Base-by-base conservation (phyloP, 1,140 invertebrate genomes). In the Philotrypesis tridentata region DNA sequence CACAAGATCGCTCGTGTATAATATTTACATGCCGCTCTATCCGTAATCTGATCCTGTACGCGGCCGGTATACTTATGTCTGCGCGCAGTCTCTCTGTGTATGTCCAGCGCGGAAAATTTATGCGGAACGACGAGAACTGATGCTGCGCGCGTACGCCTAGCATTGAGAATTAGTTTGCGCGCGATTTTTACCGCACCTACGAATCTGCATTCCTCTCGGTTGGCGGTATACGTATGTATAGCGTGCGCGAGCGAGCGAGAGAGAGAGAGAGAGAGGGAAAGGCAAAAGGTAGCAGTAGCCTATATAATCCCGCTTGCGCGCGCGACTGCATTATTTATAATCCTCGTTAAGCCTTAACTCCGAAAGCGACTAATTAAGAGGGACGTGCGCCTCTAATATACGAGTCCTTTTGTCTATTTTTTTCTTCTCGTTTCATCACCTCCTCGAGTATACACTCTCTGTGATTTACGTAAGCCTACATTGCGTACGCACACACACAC, bases 111-210 rank as follows among this genome's bases (percentile, higher is more conserved):
- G 27, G 40, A 27, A 73, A 79, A 82, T 73, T 82, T 78, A 79
- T 82, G 68, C 73, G 31, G 40, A n/a, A 82, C 63, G 63, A 37
- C 25, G 29, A 55, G 17, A 55, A 23, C 60, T 43, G 33, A 33
- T 40, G 61, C 48, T 65, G 60, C 31, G 21, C 72, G 9, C 27
- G 33, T 17, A 14, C 40, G 33, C 33, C 40, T 68, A 82, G 67
- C 75, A 73, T 68, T 68, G 75, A 83, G 40, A 83, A 83, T 79
- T 74, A 79, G 81, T 82, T 67, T 21, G 48, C 61, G 76, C 48
- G 33, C 17, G 76, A 83, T 79, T 79, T 74, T 55, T 83, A 75
- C 74, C 31, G 67, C 67, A 25, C 67, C 27, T 70, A 61, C 55
- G 67, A 65, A 78, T 77, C 60, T 77, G 72, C 81, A 82, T 82